These are phyloP conservation scores for Struthidea cinerea DNA, from an alignment of 2,113 vertebrate genomes.

Conservation along the genomic window DNA sequence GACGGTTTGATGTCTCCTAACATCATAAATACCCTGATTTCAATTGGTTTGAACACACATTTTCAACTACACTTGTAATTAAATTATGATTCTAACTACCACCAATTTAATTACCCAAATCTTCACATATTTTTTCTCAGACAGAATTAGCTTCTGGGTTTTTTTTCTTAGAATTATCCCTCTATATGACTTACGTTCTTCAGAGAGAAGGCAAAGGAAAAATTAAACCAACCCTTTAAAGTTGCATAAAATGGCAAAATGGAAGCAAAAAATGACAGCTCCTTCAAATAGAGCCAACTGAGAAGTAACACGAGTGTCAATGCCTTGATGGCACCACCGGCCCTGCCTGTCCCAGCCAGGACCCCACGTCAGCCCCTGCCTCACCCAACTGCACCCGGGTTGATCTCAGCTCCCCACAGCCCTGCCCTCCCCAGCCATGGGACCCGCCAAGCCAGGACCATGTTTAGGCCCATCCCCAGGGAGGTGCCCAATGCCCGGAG, in stretches of 20 bases:
- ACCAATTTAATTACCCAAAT: neutral
- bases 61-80: neutral
- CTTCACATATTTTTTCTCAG: neutral
- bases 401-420: neutral
- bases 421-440: fast-evolving
- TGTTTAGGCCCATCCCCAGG: fast-evolving
- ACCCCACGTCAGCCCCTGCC: neutral
- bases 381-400: fast-evolving
- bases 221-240: neutral
- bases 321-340: neutral
- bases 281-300: neutral
- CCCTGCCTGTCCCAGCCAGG: neutral
- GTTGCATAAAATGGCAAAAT: neutral
- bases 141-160: neutral
- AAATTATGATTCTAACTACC: neutral
- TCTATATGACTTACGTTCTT: neutral
- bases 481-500: fast-evolving
- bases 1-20: neutral
- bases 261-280: neutral
- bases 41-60: neutral
- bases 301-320: neutral
- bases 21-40: neutral
- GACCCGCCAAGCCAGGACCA: fast-evolving
- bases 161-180: neutral
- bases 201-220: neutral